Percentiles rank a stretch among this genome's conserved stretches.
Evolutionary conservation across 2,113 vertebrate genomes (phyloP).

Genomic region (Amia ocellicauda): DNA sequence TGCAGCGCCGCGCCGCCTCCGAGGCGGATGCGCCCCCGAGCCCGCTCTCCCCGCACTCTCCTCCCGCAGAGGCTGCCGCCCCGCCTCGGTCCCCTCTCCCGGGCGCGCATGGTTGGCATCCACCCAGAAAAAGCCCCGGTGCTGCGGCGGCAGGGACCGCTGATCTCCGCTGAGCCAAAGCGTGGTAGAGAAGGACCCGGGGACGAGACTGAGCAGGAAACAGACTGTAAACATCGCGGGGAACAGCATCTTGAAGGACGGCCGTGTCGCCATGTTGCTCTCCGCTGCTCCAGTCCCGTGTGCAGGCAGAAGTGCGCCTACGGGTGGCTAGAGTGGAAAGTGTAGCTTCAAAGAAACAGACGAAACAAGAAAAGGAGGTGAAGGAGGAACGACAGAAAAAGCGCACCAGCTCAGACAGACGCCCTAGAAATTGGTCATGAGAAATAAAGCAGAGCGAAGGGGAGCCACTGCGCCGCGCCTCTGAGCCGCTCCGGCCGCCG

Average conservation of each 20-base stretch:
- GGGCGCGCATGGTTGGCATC: constrained; percentile 33
- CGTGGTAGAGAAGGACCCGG: constrained; percentile 39
- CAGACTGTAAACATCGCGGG: constrained; percentile 40
- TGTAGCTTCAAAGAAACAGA: not conserved
- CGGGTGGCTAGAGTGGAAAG: constrained; percentile 39
- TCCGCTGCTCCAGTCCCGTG: constrained; percentile 28
- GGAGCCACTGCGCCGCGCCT: too few relatives aligned
- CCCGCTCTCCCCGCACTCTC: constrained; percentile 39
- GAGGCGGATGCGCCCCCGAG: constrained; percentile 35
- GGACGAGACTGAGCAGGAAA: constrained; percentile 40
- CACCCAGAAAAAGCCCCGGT: constrained; percentile 54
- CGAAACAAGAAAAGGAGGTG: not conserved
- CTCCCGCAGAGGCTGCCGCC: constrained; percentile 37
- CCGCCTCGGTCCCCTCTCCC: constrained; percentile 47
- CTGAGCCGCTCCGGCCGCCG: too few relatives aligned
- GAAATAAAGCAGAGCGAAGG: too few relatives aligned
- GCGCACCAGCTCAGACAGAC: too few relatives aligned
- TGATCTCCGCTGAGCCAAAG: constrained; percentile 50
- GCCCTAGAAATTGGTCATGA: too few relatives aligned
- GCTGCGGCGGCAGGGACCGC: constrained; percentile 49
- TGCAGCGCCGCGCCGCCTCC: constrained; percentile 52
- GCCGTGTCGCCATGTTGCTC: constrained; percentile 69
- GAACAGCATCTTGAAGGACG: constrained; percentile 53
- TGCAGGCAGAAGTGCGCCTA: constrained; percentile 53
- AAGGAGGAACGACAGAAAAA: too few relatives aligned